Evolutionary conservation across 2,113 vertebrate species (phyloP).

Genomic region (Brienomyrus longianalis): DNA sequence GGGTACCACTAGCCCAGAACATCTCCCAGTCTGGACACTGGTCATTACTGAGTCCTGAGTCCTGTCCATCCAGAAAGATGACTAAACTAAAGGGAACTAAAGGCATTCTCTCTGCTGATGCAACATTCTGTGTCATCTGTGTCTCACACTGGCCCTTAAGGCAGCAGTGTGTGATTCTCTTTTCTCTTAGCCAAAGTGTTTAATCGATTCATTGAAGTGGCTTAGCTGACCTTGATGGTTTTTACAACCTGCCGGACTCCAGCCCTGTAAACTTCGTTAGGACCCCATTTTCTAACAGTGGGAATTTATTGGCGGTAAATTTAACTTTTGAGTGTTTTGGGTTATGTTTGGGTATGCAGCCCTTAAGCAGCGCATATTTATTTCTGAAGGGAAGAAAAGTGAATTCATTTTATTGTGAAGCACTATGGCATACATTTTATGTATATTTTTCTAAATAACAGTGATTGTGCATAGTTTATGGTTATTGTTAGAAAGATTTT

Average conservation of each 20-base stretch:
- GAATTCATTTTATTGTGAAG: neutral
- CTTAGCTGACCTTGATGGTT: neutral
- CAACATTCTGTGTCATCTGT: neutral
- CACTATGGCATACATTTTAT: neutral
- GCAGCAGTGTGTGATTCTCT: neutral
- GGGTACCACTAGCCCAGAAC: neutral
- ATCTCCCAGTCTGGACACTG: neutral
- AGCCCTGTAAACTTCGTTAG: neutral
- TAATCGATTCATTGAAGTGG: neutral
- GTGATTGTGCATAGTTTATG: neutral
- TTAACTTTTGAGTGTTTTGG: neutral
- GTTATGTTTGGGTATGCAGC: neutral
- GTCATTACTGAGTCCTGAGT: neutral
- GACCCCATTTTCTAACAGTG: neutral
- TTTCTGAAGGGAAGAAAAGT: neutral
- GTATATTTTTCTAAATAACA: conserved; percentile 11
- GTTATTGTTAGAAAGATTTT: neutral
- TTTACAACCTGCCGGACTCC: neutral
- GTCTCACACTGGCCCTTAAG: neutral
- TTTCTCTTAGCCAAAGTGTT: neutral
- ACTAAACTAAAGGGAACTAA: neutral
- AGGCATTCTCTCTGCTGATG: neutral
- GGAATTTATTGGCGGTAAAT: neutral
- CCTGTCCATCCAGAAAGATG: neutral
- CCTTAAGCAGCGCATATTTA: neutral